Percentiles rank a stretch among this genome's conserved stretches.
Evolutionary conservation across 2,113 vertebrate genomes (phyloP).

Genomic region (Eidolon helvum): DNA sequence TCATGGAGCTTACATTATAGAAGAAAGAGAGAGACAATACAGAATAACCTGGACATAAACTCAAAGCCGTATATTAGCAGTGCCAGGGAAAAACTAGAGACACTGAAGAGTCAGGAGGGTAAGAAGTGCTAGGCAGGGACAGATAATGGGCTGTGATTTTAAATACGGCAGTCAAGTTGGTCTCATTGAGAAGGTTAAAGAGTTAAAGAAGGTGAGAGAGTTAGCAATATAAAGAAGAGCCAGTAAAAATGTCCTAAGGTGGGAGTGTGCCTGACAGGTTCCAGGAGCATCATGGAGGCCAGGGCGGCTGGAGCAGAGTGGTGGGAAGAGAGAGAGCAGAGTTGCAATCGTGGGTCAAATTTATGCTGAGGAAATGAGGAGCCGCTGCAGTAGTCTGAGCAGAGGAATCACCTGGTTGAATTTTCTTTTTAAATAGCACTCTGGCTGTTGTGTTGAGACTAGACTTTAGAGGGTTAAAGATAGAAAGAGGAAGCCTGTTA

Average conservation of each 20-base stretch:
- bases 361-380: neutral
- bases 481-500: neutral
- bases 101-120: neutral
- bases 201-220: neutral
- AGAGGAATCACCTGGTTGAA: neutral
- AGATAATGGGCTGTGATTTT: fast-evolving
- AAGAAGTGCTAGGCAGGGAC: neutral
- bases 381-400: neutral
- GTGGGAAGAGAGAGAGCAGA: neutral
- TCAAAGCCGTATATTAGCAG: no score
- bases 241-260: neutral
- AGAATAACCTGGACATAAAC: neutral
- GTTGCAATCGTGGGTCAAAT: neutral
- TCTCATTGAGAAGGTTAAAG: neutral
- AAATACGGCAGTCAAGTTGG: neutral
- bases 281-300: neutral
- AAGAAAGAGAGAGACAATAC: neutral
- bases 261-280: neutral
- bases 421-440: neutral
- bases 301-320: neutral
- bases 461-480: neutral
- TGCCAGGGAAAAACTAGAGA: neutral
- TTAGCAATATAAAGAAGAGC: neutral
- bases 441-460: neutral
- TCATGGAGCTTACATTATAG: neutral